Evolutionary conservation across 2,797 vertebrate species (phyloP).

Genomic region (Brachyalestes nurse): DNA sequence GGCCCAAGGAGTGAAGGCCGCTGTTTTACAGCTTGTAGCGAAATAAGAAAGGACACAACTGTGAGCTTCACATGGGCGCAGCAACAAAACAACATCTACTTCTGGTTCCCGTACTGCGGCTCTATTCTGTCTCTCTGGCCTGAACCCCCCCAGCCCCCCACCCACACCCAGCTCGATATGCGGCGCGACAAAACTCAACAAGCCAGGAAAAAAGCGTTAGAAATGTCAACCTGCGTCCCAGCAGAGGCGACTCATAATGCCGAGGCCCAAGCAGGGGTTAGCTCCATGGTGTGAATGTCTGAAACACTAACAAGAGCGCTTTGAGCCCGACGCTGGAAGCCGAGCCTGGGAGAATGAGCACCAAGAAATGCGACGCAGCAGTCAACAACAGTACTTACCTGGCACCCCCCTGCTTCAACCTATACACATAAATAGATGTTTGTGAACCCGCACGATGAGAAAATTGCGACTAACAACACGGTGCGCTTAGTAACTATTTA

Average conservation of each 20-base stretch:
- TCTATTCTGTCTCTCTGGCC: neutral
- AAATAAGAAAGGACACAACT: neutral
- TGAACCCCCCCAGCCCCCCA: constrained; percentile 20
- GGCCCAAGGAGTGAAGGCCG: neutral
- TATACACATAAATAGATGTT: constrained; percentile 1
- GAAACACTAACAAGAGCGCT: constrained; percentile 25
- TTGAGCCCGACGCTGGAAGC: neutral
- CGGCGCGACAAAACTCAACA: constrained; percentile 19
- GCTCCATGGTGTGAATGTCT: constrained; percentile 27
- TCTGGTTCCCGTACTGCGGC: neutral
- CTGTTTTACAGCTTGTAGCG: neutral
- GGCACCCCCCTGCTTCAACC: neutral
- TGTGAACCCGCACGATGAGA: neutral
- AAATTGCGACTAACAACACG: neutral
- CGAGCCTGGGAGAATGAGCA: neutral
- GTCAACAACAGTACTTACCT: neutral
- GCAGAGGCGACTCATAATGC: constrained; percentile 36
- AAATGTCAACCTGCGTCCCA: constrained; percentile 46
- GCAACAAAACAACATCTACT: neutral
- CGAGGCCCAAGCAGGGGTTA: constrained; percentile 30
- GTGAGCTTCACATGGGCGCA: neutral
- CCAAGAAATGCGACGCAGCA: neutral
- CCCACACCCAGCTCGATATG: constrained; percentile 11
- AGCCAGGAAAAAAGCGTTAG: constrained; percentile 33
- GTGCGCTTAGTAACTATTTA: constrained; percentile 1